These are phyloP conservation scores for Melanotaenia trifasciata DNA, from an alignment of 2,797 vertebrate genomes.

Conservation along the genomic window DNA sequence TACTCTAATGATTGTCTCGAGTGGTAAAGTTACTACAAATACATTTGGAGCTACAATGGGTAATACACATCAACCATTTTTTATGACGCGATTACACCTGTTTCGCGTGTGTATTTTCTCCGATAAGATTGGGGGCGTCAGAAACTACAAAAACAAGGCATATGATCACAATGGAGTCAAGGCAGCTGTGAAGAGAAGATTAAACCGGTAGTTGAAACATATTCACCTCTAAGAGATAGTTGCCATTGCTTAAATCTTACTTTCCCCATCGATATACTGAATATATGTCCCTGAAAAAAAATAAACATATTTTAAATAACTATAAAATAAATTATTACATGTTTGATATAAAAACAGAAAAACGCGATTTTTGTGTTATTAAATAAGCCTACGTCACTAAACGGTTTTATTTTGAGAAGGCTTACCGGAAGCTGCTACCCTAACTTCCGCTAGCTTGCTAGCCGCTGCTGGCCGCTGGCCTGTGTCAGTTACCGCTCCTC, in stretches of 20 bases:
- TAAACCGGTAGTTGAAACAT: not conserved
- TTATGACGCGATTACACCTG: slow-evolving; percentile 21
- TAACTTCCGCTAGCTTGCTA: fast-evolving
- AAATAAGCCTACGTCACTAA: fast-evolving
- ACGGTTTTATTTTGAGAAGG: slow-evolving; percentile 39
- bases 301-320: too few relatives aligned
- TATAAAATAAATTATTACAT: too few relatives aligned
- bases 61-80: not conserved
- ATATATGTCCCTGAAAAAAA: too few relatives aligned
- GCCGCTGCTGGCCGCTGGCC: not conserved
- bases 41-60: not conserved
- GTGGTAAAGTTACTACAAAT: not conserved
- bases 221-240: not conserved
- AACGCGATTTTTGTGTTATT: too few relatives aligned
- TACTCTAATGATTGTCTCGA: not conserved
- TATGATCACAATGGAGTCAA: not conserved
- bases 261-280: not conserved
- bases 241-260: not conserved
- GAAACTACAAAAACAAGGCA: not conserved
- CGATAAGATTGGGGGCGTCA: slow-evolving; percentile 46
- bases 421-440: not conserved
- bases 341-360: too few relatives aligned
- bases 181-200: not conserved
- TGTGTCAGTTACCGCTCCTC: slow-evolving; percentile 52
- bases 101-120: slow-evolving; percentile 16